A percentile compares a stretch with the other conserved stretches of the same genome.
These are phyloP conservation scores for Jacana jacana DNA, from an alignment of 2,113 vertebrate genomes.

Conservation along the genomic window DNA sequence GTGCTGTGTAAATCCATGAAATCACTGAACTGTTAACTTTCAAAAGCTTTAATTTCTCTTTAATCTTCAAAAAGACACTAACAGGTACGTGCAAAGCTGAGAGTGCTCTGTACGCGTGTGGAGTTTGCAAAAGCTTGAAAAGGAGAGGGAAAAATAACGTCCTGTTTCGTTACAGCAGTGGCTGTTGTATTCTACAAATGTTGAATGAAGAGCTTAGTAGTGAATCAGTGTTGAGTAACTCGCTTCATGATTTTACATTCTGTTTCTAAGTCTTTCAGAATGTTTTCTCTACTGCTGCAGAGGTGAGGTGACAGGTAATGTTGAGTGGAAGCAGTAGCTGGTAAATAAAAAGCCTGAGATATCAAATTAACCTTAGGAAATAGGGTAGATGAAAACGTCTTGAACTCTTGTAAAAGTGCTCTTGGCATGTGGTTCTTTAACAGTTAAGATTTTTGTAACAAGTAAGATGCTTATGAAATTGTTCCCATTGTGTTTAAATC, in stretches of 20 bases:
- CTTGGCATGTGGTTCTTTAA: background rate
- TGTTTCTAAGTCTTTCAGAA: fast-evolving
- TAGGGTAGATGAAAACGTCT: background rate
- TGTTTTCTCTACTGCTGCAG: background rate
- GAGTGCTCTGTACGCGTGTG: fast-evolving
- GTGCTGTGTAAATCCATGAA: background rate
- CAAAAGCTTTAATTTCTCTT: background rate
- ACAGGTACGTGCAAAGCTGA: background rate
- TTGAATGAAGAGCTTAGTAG: background rate
- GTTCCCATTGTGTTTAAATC: background rate
- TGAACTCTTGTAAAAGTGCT: background rate
- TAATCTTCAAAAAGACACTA: background rate
- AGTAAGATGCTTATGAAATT: background rate
- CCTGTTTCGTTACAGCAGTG: fast-evolving
- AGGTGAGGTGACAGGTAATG: background rate
- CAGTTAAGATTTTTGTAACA: background rate
- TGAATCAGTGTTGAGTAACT: background rate
- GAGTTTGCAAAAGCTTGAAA: background rate
- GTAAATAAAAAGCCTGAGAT: background rate
- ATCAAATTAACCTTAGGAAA: background rate
- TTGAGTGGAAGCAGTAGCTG: background rate
- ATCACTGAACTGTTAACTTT: background rate
- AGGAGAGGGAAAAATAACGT: background rate
- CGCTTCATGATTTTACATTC: background rate
- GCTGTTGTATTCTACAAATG: background rate